Conservation (phyloP, 2,113 vertebrate genomes). For the Atrichornis clamosus region DNA sequence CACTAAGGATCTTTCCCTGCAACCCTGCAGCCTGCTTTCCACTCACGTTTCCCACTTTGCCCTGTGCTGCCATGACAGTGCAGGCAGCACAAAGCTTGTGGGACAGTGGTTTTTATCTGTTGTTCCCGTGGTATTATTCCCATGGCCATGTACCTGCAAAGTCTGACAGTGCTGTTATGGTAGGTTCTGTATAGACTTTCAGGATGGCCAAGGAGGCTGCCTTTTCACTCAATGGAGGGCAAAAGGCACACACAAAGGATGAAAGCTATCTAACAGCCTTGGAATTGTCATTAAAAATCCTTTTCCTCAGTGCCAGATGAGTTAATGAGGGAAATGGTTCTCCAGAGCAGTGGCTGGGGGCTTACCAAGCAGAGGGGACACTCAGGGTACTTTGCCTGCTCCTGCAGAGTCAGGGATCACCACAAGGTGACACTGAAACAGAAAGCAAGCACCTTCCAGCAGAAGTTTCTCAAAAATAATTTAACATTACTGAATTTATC, state of each 20-base stretch:
- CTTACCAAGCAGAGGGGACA: not conserved
- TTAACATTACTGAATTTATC: not conserved
- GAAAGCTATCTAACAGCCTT: not conserved
- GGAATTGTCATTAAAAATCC: not conserved
- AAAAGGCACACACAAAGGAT: not conserved
- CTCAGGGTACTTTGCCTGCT: not conserved
- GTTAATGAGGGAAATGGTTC: not conserved
- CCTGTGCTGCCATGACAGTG: rapidly evolving
- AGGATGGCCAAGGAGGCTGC: not conserved
- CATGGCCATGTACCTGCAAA: not conserved
- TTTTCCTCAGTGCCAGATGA: not conserved
- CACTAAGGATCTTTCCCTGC: not conserved
- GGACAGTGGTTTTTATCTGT: not conserved
- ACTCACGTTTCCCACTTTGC: not conserved
- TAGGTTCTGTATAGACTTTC: not conserved
- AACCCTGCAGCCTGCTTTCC: not conserved
- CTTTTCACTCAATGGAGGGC: not conserved
- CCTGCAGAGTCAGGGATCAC: not conserved
- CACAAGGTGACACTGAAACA: not conserved
- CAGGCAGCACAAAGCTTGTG: not conserved
- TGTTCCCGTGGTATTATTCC: not conserved
- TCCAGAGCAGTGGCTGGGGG: not conserved
- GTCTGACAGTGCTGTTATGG: not conserved
- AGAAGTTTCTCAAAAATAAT: not conserved
- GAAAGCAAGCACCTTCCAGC: not conserved